Evolutionary conservation across 2,113 vertebrate genomes (phyloP).

Genomic region (Buteo buteo): DNA sequence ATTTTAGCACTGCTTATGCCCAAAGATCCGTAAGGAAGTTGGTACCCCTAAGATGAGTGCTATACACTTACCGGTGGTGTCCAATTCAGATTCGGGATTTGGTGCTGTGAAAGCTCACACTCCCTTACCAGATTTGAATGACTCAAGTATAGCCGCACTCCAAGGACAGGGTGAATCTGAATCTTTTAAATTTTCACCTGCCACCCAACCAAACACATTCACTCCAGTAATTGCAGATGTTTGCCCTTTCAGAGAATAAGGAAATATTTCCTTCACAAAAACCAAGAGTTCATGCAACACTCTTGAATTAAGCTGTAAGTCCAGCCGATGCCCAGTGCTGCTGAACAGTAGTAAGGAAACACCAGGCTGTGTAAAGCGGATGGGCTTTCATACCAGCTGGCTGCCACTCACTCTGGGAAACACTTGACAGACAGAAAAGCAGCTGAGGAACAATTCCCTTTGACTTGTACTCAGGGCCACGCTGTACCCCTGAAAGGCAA

Average conservation of each 20-base stretch:
- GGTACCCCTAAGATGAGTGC: background rate
- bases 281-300: background rate
- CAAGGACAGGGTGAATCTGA: background rate
- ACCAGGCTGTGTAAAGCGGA: background rate
- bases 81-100: background rate
- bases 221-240: background rate
- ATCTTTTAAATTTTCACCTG: background rate
- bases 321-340: background rate
- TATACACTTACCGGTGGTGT: background rate
- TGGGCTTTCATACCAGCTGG: background rate
- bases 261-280: background rate
- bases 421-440: background rate
- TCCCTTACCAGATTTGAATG: background rate
- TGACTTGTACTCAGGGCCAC: no score
- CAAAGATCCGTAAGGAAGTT: background rate
- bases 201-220: background rate
- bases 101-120: background rate
- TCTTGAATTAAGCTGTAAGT: background rate
- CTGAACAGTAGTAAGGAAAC: background rate
- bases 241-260: background rate
- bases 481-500: background rate
- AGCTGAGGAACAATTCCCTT: background rate
- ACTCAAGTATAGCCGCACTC: accelerated
- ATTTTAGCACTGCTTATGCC: background rate
- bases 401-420: background rate